Conservation (phyloP, 2,888 invertebrate species). For the Byasa hedistus region DNA sequence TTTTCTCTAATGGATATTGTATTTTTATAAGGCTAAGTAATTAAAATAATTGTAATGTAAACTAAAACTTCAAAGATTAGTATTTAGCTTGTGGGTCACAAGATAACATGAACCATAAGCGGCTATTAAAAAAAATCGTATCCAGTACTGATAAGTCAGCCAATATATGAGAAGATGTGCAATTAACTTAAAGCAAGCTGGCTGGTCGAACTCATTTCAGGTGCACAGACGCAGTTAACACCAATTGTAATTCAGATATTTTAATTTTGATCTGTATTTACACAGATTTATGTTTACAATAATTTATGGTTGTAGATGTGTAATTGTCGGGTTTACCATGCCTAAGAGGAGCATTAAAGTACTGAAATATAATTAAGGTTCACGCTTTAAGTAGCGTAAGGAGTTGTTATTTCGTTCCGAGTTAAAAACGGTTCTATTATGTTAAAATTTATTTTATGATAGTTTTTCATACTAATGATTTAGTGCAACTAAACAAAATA, state of each 20-base stretch:
- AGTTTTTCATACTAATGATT: neutral
- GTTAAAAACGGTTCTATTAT: neutral
- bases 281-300: slow-evolving; percentile 4
- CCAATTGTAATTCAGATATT: slow-evolving; percentile 8
- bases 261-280: slow-evolving; percentile 13
- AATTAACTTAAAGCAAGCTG: slow-evolving; percentile 1
- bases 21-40: too few species aligned
- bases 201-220: neutral
- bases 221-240: slow-evolving; percentile 3
- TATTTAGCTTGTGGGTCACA: too few species aligned
- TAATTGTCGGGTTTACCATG: slow-evolving; percentile 1
- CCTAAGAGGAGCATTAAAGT: neutral
- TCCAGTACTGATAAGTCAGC: neutral
- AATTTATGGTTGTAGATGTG: slow-evolving; percentile 7
- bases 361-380: slow-evolving; percentile 4
- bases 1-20: too few species aligned
- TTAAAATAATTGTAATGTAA: too few species aligned
- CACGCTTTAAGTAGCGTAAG: neutral
- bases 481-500: neutral
- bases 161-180: neutral
- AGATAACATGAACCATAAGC: too few species aligned
- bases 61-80: too few species aligned
- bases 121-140: too few species aligned
- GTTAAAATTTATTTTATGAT: neutral
- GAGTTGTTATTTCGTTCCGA: neutral